phyloP scores from a whole-genome alignment of 1,140 invertebrate species.

The Euglossa dilemma region DNA sequence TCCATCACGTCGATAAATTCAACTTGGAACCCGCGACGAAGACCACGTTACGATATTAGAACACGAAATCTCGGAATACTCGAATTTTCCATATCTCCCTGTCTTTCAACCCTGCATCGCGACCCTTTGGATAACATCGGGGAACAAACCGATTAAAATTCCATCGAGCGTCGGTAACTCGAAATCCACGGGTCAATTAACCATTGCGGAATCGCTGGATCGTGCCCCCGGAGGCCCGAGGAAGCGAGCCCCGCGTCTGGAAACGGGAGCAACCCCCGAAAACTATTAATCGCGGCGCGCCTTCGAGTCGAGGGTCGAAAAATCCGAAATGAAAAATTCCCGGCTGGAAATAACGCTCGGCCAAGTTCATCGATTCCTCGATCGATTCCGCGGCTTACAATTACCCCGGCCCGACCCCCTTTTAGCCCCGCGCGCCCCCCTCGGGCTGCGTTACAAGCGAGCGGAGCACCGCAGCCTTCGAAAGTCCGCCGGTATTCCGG shows the following conservation, averaged over 20 bases:
- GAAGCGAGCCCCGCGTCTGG: neutral
- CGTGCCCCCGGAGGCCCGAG: neutral
- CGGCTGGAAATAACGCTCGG: slow-evolving; percentile 32
- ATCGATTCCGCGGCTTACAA: slow-evolving; percentile 38
- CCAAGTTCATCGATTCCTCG: slow-evolving; percentile 37
- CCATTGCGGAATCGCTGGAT: too few species aligned
- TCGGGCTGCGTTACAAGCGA: slow-evolving; percentile 26
- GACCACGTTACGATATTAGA: too few species aligned
- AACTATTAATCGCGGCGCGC: neutral
- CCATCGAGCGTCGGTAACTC: too few species aligned
- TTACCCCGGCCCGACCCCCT: slow-evolving; percentile 4
- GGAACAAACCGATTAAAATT: too few species aligned
- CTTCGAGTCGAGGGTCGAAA: slow-evolving; percentile 1
- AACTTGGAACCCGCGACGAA: too few species aligned
- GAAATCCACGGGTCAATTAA: too few species aligned
- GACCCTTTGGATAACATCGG: too few species aligned
- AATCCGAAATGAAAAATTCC: slow-evolving; percentile 52
- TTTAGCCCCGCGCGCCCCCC: neutral
- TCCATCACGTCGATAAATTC: too few species aligned
- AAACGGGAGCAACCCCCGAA: too few species aligned
- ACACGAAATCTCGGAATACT: too few species aligned
- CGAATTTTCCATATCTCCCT: too few species aligned
- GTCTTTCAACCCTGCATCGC: too few species aligned
- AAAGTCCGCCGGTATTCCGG: slow-evolving; percentile 60
- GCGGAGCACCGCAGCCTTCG: slow-evolving; percentile 56